These are phyloP conservation scores for Poecilus cupreus DNA, from an alignment of 2,888 invertebrate species.

Conservation along the genomic window DNA sequence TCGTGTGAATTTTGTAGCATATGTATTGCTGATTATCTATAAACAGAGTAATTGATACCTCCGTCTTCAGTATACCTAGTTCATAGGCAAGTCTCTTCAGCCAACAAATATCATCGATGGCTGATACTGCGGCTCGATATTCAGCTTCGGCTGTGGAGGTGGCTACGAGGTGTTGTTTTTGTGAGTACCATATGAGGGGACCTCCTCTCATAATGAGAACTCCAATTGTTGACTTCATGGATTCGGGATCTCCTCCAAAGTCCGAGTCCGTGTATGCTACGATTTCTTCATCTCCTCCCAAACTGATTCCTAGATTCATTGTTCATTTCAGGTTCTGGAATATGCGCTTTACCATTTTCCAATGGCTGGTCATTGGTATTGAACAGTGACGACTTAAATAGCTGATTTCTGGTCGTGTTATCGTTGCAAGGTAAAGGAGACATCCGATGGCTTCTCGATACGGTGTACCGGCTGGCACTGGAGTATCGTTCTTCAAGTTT, in stretches of 20 bases:
- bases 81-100: slow-evolving; percentile 35
- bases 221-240: slow-evolving; percentile 21
- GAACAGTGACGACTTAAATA: slow-evolving; percentile 33
- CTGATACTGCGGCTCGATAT: slow-evolving; percentile 22
- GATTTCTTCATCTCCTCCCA: slow-evolving; percentile 33
- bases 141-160: slow-evolving; percentile 32
- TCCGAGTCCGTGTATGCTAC: slow-evolving; percentile 28
- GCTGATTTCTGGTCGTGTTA: slow-evolving; percentile 35
- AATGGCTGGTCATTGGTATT: slow-evolving; percentile 58
- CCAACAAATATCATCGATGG: slow-evolving; percentile 37
- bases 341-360: slow-evolving; percentile 62
- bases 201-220: slow-evolving; percentile 35
- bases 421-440: slow-evolving; percentile 60
- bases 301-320: slow-evolving; percentile 19
- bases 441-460: slow-evolving; percentile 63
- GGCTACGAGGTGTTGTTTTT: slow-evolving; percentile 40
- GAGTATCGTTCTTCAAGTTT: slow-evolving; percentile 32
- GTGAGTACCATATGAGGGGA: slow-evolving; percentile 31
- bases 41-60: slow-evolving; percentile 32
- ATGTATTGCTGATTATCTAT: slow-evolving; percentile 66
- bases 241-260: slow-evolving; percentile 27
- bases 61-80: slow-evolving; percentile 25
- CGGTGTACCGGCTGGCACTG: slow-evolving; percentile 18
- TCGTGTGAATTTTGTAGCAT: slow-evolving; percentile 65
- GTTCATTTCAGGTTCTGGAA: slow-evolving; percentile 62